Conservation (phyloP, 2,113 vertebrate genomes). For the Procapra przewalskii region DNA sequence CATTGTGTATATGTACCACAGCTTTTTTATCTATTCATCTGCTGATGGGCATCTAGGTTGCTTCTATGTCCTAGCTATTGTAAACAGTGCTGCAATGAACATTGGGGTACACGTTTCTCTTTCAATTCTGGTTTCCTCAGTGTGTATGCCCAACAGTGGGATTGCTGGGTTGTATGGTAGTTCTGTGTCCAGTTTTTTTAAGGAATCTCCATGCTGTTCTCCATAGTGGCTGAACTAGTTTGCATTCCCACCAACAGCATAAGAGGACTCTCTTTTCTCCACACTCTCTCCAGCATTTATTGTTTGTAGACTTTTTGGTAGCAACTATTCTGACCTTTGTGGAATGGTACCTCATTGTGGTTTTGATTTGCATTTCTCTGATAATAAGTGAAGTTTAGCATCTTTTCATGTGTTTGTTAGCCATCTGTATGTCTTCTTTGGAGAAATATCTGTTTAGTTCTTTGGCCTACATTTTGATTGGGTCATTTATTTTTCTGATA, state of each 20-base stretch:
- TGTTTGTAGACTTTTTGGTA: neutral
- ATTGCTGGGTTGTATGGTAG: neutral
- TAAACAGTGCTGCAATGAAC: neutral
- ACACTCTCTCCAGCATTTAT: neutral
- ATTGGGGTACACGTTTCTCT: fast-evolving
- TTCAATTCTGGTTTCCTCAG: neutral
- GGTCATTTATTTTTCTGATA: neutral
- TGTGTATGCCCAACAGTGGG: neutral
- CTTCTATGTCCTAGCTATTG: neutral
- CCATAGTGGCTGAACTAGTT: neutral
- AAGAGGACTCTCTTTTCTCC: neutral
- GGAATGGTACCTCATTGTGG: neutral
- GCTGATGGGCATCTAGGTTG: neutral
- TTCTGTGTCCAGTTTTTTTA: neutral
- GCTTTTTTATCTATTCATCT: neutral
- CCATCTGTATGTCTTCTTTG: neutral
- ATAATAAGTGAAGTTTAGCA: neutral
- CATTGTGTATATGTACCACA: neutral
- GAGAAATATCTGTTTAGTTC: neutral
- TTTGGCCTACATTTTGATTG: neutral
- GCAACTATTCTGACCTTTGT: fast-evolving
- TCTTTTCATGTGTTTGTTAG: neutral
- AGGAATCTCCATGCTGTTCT: neutral
- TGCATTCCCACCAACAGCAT: neutral
- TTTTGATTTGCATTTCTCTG: neutral